These are phyloP conservation scores for Eudyptes chrysolophus DNA, from an alignment of 2,113 vertebrate species.

Conservation along the genomic window DNA sequence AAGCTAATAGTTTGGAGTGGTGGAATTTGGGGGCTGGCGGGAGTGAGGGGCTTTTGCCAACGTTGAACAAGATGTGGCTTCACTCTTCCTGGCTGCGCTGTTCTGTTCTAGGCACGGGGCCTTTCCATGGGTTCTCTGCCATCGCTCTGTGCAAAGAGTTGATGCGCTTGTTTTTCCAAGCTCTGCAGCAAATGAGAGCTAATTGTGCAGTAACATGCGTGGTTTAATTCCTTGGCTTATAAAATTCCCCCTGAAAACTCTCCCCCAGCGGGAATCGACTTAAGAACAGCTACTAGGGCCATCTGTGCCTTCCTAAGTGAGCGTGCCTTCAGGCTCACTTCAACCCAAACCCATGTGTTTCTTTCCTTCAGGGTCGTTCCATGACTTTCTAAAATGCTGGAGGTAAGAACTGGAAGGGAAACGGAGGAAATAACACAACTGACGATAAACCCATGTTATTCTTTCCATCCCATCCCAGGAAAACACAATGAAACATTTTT, in stretches of 20 bases:
- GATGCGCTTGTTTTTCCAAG: background rate
- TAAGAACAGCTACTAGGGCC: background rate
- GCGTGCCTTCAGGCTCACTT: fast-evolving
- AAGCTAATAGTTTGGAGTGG: background rate
- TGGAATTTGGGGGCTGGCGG: background rate
- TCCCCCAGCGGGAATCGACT: background rate
- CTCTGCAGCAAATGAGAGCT: background rate
- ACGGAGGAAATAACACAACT: background rate
- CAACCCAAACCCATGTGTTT: background rate
- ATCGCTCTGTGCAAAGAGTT: background rate
- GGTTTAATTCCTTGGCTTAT: background rate
- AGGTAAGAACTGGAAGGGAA: background rate
- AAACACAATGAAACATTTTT: background rate
- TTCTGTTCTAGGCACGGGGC: background rate
- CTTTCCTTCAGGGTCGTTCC: background rate
- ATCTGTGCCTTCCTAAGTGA: background rate
- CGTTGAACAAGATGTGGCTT: background rate
- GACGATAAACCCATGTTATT: background rate
- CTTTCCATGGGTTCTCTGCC: background rate
- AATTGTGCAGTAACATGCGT: background rate
- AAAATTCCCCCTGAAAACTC: background rate
- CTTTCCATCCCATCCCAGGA: background rate
- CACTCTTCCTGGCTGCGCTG: background rate
- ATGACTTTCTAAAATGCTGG: background rate
- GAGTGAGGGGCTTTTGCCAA: background rate